phyloP scores from a whole-genome alignment of 2,888 invertebrate genomes.

The Hydroisotoma schaefferi region DNA sequence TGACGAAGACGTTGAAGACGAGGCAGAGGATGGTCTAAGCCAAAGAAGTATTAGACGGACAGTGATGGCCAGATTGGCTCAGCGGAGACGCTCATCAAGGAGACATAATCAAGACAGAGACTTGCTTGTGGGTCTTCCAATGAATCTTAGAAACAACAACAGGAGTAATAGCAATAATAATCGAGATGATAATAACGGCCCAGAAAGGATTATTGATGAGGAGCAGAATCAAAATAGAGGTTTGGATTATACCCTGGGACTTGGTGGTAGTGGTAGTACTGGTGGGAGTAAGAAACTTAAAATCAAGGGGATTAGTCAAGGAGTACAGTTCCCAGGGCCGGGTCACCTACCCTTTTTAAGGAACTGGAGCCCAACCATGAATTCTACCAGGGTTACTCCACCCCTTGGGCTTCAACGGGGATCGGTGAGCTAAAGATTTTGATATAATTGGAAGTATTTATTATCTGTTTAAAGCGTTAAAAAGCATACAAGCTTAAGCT shows the following conservation, averaged over 20 bases:
- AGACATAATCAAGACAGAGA: constrained; percentile 4
- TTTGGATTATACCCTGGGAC: constrained; percentile 30
- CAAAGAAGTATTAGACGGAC: background rate
- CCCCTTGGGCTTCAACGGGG: constrained; percentile 10
- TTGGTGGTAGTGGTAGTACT: background rate
- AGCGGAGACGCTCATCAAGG: constrained; percentile 6
- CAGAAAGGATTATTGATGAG: constrained; percentile 3
- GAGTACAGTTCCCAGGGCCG: constrained; percentile 6
- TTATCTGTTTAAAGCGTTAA: too few relatives aligned
- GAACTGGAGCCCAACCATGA: constrained; percentile 11
- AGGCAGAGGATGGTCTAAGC: background rate
- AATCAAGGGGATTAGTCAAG: background rate
- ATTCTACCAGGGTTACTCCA: constrained; percentile 1
- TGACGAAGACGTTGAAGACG: background rate
- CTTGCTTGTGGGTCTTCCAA: background rate
- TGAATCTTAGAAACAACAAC: constrained; percentile 8
- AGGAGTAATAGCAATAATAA: constrained; percentile 6
- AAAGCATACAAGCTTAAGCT: too few relatives aligned
- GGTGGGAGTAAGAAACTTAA: constrained; percentile 6
- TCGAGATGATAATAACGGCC: background rate
- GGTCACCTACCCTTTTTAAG: background rate
- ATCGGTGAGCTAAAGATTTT: background rate
- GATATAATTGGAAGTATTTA: background rate
- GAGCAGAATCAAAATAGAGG: constrained; percentile 18
- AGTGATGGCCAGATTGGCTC: constrained; percentile 1